Base-by-base conservation (phyloP, 1,140 invertebrate genomes). In the Fopius arisanus region DNA sequence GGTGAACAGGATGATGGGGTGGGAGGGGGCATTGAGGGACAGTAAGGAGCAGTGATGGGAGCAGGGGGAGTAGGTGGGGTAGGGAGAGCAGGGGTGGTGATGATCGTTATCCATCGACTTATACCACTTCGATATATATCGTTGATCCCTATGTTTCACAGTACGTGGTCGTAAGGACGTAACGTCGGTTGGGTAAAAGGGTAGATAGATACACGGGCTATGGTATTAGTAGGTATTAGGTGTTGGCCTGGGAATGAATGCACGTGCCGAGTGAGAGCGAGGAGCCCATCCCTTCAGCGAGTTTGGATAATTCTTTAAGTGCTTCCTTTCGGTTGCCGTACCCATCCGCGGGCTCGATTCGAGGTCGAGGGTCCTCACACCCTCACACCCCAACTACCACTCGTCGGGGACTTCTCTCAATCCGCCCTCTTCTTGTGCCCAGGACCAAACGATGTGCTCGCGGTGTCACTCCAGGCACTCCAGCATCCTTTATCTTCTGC, bases 231-330 rank as follows among this genome's bases (percentile, higher is more conserved):
- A 87, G 84, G 87, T 87, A 87, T 88, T 88, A 88, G 86, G 86
- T 87, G 84, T 87, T 86, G 86, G 85, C 84, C 86, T 87, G 86
- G 86, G 87, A 87, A 87, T 83, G 78, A 78, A 79, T 80, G 86
- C 87, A 88, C 86, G 84, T 88, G 86, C 82, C 71, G 33, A 68
- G 40, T 26, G 48, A 65, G 48, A 70, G 78, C 77, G 81, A 83
- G 79, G 79, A 84, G 76, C 81, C 82, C 81, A 82, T 83, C 83
- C 84, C 82, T 81, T 77, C 81, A 82, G 81, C 80, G 83, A 83
- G 84, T 86, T 87, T 85, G 83, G 87, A 88, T 88, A 87, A 88
- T 88, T 88, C 87, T 87, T 87, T 88, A 88, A 88, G 86, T 87
- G 87, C 87, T 88, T 87, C 83, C 83, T 86, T 83, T 78, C 54